These are phyloP conservation scores for Arbacia lixula DNA, from an alignment of 53 echinoderm and acorn worm genomes.

Conservation along the genomic window DNA sequence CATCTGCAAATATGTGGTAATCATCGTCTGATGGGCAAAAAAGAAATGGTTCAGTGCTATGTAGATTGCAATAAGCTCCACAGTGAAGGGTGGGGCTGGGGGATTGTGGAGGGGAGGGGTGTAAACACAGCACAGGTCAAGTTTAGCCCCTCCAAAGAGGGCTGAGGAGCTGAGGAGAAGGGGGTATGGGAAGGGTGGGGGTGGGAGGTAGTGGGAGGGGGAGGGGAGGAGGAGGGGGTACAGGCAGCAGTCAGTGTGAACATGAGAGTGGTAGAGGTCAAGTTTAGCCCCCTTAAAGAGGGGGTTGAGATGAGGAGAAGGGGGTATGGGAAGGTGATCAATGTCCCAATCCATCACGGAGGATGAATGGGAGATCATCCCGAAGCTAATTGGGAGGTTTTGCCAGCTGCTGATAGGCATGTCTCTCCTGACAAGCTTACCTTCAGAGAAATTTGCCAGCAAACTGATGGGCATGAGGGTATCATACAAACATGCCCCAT, in stretches of 20 bases:
- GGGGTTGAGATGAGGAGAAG: neutral
- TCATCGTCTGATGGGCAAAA: no score
- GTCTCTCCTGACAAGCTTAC: slow-evolving; percentile 12
- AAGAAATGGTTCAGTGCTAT: no score
- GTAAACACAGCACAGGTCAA: neutral
- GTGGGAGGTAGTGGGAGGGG: slow-evolving; percentile 30
- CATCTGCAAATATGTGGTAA: no score
- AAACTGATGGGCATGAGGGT: no score
- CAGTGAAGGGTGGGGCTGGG: no score
- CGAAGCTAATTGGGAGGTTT: slow-evolving; percentile 49
- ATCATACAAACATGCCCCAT: no score
- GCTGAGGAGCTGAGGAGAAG: no score
- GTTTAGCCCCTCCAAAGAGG: slow-evolving; percentile 43
- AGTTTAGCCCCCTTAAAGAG: slow-evolving; percentile 14
- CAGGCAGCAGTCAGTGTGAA: no score
- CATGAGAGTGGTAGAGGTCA: slow-evolving; percentile 17
- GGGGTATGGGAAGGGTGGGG: no score
- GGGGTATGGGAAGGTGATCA: slow-evolving; percentile 43
- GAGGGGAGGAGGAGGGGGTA: slow-evolving; percentile 28
- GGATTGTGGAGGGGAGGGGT: neutral
- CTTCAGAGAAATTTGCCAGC: no score
- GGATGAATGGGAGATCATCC: slow-evolving; percentile 39
- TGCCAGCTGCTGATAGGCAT: slow-evolving; percentile 50
- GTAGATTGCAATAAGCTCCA: no score
- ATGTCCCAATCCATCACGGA: slow-evolving; percentile 42